These are phyloP conservation scores for Muscicapa adusta DNA, from an alignment of 2,113 vertebrate genomes.

Conservation along the genomic window DNA sequence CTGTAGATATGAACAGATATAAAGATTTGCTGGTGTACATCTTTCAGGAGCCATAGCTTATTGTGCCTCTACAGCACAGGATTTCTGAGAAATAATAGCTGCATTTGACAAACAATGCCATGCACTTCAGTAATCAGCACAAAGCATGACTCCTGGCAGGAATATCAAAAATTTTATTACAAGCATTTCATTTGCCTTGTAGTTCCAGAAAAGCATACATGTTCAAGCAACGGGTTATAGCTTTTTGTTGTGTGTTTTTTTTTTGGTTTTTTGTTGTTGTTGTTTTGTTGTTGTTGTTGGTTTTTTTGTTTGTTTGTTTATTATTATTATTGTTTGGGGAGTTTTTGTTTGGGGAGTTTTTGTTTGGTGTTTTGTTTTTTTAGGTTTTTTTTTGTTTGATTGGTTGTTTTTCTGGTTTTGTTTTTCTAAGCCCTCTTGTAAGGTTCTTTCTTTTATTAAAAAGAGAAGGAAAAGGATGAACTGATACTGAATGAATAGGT, in stretches of 20 bases:
- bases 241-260: neutral
- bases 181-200: neutral
- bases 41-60: neutral
- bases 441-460: neutral
- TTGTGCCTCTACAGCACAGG: neutral
- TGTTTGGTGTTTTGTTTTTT: too few relatives aligned
- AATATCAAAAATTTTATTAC: neutral
- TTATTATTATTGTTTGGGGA: too few relatives aligned
- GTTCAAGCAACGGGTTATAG: neutral
- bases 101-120: neutral
- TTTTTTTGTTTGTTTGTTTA: too few relatives aligned
- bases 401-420: too few relatives aligned
- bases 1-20: neutral
- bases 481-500: neutral
- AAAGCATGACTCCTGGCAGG: neutral
- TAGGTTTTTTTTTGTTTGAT: too few relatives aligned
- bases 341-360: too few relatives aligned
- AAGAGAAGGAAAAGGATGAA: neutral
- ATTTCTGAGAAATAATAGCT: neutral
- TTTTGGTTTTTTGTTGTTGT: neutral
- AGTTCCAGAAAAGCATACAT: neutral
- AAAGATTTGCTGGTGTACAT: neutral
- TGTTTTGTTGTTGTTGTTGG: too few relatives aligned
- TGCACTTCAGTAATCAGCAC: neutral
- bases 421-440: neutral